Evolutionary conservation across 2,797 vertebrate genomes (phyloP), one percentile per base, ranked within the genome.

Genomic region (Myotis vivesi): DNA sequence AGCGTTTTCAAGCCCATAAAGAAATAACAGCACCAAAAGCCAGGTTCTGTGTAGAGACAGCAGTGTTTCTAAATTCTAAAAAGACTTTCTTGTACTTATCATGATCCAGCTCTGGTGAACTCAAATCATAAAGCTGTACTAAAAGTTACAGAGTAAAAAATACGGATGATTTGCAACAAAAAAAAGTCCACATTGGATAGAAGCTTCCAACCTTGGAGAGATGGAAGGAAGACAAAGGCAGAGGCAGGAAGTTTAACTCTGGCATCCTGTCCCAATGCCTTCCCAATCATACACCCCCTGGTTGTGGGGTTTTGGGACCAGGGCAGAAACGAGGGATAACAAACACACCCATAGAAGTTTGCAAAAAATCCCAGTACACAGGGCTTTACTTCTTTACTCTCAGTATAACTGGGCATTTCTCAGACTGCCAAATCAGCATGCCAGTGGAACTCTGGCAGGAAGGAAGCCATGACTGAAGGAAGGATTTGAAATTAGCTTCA

Each of bases 11-110:
- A 85, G 44, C 25, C 55, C 23, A 33, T 72, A 49, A 49, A 80
- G 46, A 51, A 93, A 71, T 11, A 77, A 36, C 9, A 36, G n/a
- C 38, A 68, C 23, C 66, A 41, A 88, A 87, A 93, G 72, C 19
- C 72, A 92, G 55, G 5, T 28, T 85, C 75, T 90, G 49, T 82
- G 23, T 36, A 41, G 51, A 91, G 5, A 94, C 20, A 69, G 49
- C 23, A 77, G 6, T 55, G 12, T 76, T 92, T 85, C 73, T 92
- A 53, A 95, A n/a, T 83, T 73, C 57, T 53, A 36, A 69, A 89
- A 72, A 92, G 71, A 57, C 8, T 77, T 82, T 22, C 53, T 64
- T 90, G 20, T 75, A 53, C 9, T 22, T 90, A 22, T 55, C 53
- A 75, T 55, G 49, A 71, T 82, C 16, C 20, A 68, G 15, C 8